Percentiles rank a stretch among this genome's conserved stretches.
phyloP scores from a whole-genome alignment of 37 sponge, comb jelly and placozoan species.

The Aplysina aerophoba region DNA sequence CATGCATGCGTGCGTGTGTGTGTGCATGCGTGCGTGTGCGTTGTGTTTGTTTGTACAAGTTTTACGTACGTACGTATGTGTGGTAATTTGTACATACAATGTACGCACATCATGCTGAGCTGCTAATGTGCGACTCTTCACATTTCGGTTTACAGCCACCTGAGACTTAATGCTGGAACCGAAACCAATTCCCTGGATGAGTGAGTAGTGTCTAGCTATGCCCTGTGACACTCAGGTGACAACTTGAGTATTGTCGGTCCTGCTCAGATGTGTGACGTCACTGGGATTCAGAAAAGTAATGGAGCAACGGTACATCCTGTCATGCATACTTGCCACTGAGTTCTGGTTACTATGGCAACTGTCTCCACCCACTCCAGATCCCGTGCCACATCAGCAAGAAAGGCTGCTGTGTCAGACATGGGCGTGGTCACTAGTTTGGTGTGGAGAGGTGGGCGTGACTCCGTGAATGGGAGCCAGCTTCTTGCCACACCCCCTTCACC shows the following conservation, averaged over 20 bases:
- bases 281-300: not conserved
- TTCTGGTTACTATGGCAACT: not conserved
- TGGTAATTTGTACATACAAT: too few relatives aligned
- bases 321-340: not conserved
- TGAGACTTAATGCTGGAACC: constrained; percentile 44
- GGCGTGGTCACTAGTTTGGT: constrained; percentile 12
- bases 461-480: not conserved
- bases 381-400: constrained; percentile 21
- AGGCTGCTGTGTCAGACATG: not conserved
- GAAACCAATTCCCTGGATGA: constrained; percentile 41
- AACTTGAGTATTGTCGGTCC: not conserved
- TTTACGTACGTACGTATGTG: constrained; percentile 7
- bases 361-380: not conserved
- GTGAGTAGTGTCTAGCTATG: constrained; percentile 33
- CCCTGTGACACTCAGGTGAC: constrained; percentile 1
- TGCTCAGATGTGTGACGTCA: not conserved
- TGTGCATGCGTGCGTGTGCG: constrained; percentile 4
- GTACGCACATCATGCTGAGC: too few relatives aligned
- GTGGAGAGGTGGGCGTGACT: constrained; percentile 2
- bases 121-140: too few relatives aligned
- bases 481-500: not conserved
- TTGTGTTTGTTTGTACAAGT: too few relatives aligned
- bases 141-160: constrained; percentile 49
- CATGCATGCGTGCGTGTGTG: not conserved
- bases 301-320: not conserved